A percentile compares a stretch with the other conserved stretches of the same genome.
These are phyloP conservation scores for Bradypodion pumilum DNA, from an alignment of 2,797 vertebrate genomes.

Conservation along the genomic window DNA sequence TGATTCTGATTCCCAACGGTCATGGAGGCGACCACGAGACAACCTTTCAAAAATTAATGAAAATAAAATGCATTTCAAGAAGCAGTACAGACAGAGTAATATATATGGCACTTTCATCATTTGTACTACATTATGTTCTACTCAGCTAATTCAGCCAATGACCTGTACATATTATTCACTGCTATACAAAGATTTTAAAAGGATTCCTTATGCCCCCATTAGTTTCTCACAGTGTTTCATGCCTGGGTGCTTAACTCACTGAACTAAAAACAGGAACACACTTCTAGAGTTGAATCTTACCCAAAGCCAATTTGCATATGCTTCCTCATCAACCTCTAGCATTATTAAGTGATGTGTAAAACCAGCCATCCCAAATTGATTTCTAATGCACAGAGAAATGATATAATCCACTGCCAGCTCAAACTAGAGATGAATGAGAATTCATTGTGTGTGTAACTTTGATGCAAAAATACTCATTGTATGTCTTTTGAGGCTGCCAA, in stretches of 20 bases:
- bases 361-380: not conserved
- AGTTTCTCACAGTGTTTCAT: not conserved
- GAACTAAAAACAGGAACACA: not conserved
- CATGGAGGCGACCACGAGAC: not conserved
- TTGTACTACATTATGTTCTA: not conserved
- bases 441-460: not conserved
- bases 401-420: not conserved
- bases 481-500: not conserved
- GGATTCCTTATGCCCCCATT: not conserved
- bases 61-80: slow-evolving; percentile 1
- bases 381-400: not conserved
- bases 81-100: fast-evolving
- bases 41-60: slow-evolving; percentile 19
- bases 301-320: not conserved
- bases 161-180: not conserved
- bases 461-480: not conserved
- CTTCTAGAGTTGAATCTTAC: slow-evolving; percentile 3
- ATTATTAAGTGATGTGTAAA: not conserved
- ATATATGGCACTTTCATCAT: not conserved
- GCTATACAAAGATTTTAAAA: not conserved
- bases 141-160: slow-evolving; percentile 1
- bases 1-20: too few species aligned
- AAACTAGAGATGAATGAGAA: not conserved
- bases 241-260: not conserved
- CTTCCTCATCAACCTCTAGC: not conserved